phyloP scores from a whole-genome alignment of 2,113 vertebrate genomes.

The Rhegmatorhina hoffmannsi region DNA sequence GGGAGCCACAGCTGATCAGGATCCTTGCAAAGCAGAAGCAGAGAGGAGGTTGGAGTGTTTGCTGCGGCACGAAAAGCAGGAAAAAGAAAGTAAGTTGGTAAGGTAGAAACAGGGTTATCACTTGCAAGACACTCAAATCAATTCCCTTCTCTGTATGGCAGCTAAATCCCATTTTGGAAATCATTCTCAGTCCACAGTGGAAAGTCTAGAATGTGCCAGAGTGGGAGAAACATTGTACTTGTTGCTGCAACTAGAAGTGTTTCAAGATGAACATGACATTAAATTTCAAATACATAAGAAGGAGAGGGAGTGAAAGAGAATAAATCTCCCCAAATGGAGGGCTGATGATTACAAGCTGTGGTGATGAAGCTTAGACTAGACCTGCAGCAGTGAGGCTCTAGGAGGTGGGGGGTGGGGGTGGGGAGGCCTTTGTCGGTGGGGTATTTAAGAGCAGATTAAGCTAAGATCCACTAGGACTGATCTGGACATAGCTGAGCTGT shows the following conservation, averaged over 20 bases:
- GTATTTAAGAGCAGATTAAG: background rate
- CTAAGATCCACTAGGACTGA: background rate
- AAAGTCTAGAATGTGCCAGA: background rate
- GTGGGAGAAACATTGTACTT: background rate
- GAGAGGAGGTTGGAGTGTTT: too few relatives aligned
- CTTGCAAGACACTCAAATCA: background rate
- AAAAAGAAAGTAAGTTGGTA: background rate
- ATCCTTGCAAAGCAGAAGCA: background rate
- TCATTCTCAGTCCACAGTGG: background rate
- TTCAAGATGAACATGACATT: background rate
- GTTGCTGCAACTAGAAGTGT: background rate
- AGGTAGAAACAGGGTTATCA: background rate
- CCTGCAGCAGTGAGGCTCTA: background rate
- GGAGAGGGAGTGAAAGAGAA: background rate
- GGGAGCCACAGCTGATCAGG: background rate
- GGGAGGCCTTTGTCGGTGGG: background rate
- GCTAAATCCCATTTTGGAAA: background rate
- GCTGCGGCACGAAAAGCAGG: background rate
- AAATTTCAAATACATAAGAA: background rate
- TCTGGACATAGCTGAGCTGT: background rate
- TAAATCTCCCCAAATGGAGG: background rate
- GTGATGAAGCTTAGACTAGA: background rate
- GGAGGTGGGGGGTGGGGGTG: too few relatives aligned
- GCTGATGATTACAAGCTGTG: background rate
- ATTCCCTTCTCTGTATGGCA: background rate